Evolutionary conservation across 1,140 invertebrate species (phyloP).

Genomic region (Euwallacea fornicatus): DNA sequence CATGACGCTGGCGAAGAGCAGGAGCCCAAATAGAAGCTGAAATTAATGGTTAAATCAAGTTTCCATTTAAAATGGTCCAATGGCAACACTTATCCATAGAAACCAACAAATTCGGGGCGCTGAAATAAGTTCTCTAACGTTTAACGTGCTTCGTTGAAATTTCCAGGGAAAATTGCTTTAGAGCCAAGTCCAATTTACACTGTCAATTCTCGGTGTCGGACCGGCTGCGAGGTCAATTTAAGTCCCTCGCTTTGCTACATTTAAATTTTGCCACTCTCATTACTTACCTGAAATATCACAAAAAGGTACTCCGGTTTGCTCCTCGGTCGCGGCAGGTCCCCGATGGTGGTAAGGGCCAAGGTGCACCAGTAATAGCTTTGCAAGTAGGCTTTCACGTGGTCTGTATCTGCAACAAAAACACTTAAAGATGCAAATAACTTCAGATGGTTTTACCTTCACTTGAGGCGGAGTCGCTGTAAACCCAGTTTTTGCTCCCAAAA

Average conservation of each 20-base stretch:
- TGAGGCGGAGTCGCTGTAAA: slow-evolving; percentile 75
- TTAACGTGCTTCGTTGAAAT: no score
- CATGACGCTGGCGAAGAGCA: slow-evolving; percentile 89
- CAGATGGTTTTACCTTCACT: slow-evolving; percentile 20
- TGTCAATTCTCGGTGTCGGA: no score
- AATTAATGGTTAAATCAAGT: slow-evolving; percentile 47
- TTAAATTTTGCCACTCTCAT: no score
- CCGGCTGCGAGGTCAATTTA: no score
- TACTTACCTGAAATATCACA: slow-evolving; percentile 74
- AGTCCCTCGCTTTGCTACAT: no score
- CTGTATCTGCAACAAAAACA: slow-evolving; percentile 59
- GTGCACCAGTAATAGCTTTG: slow-evolving; percentile 99
- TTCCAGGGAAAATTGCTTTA: no score
- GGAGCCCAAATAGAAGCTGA: slow-evolving; percentile 85
- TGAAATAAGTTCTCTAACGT: no score
- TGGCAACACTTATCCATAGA: not conserved
- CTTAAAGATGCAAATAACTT: no score
- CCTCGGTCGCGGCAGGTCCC: slow-evolving; percentile 73
- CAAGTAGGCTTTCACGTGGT: slow-evolving; percentile 92
- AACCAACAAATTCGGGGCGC: no score
- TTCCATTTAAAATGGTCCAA: no score
- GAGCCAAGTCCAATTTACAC: no score
- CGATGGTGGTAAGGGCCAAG: slow-evolving; percentile 90
- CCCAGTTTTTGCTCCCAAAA: slow-evolving; percentile 89
- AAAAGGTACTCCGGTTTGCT: slow-evolving; percentile 91